Evolutionary conservation across 2,888 invertebrate species (phyloP), one percentile per base, ranked within the genome.

Genomic region (Erpobdella octoculata): DNA sequence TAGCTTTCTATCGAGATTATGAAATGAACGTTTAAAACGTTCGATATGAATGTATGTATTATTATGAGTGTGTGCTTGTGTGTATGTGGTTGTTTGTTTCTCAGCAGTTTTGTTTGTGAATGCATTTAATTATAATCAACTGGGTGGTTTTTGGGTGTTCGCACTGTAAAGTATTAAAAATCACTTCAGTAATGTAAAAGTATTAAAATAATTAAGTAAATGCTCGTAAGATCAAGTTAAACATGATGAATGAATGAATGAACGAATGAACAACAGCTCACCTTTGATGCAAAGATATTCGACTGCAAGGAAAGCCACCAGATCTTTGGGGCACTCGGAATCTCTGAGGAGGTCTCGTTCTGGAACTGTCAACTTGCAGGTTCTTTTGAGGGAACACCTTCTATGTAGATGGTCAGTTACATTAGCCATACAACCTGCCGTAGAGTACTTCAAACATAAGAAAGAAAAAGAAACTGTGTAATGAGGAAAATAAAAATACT

Each of bases 321-420:
- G 62, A 9, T 62, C 62, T 35, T 62, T 62, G 31, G 62, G 62
- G 31, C 62, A 62, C 9, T n/a, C 35, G n/a, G 62, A 62, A n/a
- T 35, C 33, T 33, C 62, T 62, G 33, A 62, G 2, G 28, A 62
- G 62, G 8, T n/a, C n/a, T n/a, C n/a, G 35, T n/a, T 35, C 62
- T 1, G 62, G 62, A 9, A 62, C 62, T 33, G 62, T n/a, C 8
- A 62, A n/a, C 35, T 33, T 35, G 35, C 62, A 62, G 1, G 8
- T 62, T 31, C n/a, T 35, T n/a, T 31, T 62, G n/a, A 62, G 62
- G n/a, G 62, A 31, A 35, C 62, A 62, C 18, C 53, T 53, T 28
- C 28, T 53, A 28, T 53, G 12, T 28, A 53, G 21, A 21, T 53
- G 53, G 21, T 53, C 53, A 21, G 28, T 1, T 3, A 53, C 53